phyloP scores from a whole-genome alignment of 1,140 invertebrate genomes.

The Heliconius himera region DNA sequence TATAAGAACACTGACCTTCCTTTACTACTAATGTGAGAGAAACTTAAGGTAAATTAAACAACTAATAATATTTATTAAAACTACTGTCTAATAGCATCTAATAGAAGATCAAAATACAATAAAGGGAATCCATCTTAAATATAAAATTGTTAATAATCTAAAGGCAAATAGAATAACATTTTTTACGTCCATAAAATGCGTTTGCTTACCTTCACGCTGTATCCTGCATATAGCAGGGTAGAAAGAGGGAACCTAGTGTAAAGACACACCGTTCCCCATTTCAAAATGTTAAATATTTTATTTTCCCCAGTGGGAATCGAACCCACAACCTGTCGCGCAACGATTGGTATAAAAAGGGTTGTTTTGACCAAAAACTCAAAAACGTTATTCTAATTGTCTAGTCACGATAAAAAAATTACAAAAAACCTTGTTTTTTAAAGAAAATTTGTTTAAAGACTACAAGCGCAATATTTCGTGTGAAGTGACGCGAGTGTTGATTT shows the following conservation, averaged over 20 bases:
- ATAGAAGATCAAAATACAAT: background rate
- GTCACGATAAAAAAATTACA: background rate
- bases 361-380: background rate
- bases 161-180: background rate
- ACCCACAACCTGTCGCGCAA: no score
- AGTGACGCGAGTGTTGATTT: background rate
- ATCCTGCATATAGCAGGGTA: no score
- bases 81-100: background rate
- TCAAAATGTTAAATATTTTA: no score
- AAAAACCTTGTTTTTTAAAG: background rate
- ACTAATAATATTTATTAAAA: background rate
- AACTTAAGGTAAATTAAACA: background rate
- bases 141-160: background rate
- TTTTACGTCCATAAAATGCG: background rate
- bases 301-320: no score
- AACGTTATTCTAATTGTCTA: conserved; percentile 6
- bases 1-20: background rate
- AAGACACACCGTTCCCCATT: no score
- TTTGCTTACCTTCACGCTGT: background rate
- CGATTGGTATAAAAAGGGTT: background rate
- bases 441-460: background rate
- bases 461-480: background rate
- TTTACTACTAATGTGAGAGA: background rate
- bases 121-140: background rate
- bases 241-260: no score